Evolutionary conservation across 2,888 invertebrate species (phyloP).

Genomic region (Catocala nupta): DNA sequence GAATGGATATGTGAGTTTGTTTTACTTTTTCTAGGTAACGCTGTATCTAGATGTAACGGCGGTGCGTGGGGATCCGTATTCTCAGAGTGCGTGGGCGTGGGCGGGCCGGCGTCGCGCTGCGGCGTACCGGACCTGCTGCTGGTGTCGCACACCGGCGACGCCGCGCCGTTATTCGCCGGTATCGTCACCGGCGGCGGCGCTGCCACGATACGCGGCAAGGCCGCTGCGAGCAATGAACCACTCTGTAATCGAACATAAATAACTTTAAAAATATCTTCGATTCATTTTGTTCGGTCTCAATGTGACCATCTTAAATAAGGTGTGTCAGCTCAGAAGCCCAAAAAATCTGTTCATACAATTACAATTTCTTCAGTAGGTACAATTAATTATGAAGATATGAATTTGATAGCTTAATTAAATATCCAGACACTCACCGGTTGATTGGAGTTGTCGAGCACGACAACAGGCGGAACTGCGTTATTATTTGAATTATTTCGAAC

Average conservation of each 20-base stretch:
- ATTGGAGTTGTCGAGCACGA: conserved; percentile 81
- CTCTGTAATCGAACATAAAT: conserved; percentile 64
- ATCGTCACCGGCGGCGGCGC: conserved; percentile 69
- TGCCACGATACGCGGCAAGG: conserved; percentile 89
- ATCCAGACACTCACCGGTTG: conserved; percentile 64
- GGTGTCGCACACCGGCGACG: conserved; percentile 59
- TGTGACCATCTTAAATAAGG: too few species aligned
- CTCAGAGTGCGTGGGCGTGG: conserved; percentile 83
- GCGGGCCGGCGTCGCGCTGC: conserved; percentile 81
- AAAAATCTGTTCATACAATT: too few species aligned
- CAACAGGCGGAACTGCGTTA: conserved; percentile 75
- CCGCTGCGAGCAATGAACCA: conserved; percentile 89
- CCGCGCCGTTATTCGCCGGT: conserved; percentile 69
- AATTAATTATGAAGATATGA: too few species aligned
- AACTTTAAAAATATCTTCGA: too few species aligned
- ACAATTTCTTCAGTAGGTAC: too few species aligned
- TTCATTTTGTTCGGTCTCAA: too few species aligned
- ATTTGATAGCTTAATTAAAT: not conserved
- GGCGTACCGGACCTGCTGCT: conserved; percentile 71
- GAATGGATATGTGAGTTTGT: not conserved
- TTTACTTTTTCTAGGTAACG: conserved; percentile 84
- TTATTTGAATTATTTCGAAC: conserved; percentile 62
- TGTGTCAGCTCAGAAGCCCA: too few species aligned
- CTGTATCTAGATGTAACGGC: conserved; percentile 83
- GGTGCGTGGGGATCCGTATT: conserved; percentile 81